Evolutionary conservation across 2,113 vertebrate genomes (phyloP).

Genomic region (Sylvietta virens): DNA sequence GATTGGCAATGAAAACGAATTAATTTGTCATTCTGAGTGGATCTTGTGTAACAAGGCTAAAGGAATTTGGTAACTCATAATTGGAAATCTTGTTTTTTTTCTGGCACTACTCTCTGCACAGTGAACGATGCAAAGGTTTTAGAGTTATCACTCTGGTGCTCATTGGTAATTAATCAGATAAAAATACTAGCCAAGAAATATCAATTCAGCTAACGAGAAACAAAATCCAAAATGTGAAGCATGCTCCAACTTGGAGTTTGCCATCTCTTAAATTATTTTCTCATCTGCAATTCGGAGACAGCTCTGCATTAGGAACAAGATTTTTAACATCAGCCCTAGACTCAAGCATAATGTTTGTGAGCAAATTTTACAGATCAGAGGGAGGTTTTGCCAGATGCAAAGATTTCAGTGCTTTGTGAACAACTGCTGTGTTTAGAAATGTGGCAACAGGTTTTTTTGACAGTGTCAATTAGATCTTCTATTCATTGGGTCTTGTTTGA

Average conservation of each 20-base stretch:
- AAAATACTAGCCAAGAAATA: slow-evolving; percentile 26
- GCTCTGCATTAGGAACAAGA: neutral
- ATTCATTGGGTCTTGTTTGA: neutral
- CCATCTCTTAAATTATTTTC: neutral
- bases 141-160: neutral
- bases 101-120: neutral
- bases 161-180: slow-evolving; percentile 2
- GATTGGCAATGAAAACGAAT: slow-evolving; percentile 50
- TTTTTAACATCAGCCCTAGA: neutral
- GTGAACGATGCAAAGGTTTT: neutral
- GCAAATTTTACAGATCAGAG: slow-evolving; percentile 19
- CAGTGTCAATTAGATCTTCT: slow-evolving; percentile 35
- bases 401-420: slow-evolving; percentile 9
- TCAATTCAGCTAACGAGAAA: neutral
- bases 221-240: neutral
- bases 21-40: slow-evolving; percentile 43
- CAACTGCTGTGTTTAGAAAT: slow-evolving; percentile 26
- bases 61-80: slow-evolving; percentile 34
- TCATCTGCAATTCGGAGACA: neutral
- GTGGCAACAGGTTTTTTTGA: slow-evolving; percentile 34
- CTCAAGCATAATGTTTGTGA: neutral
- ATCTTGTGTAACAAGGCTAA: slow-evolving; percentile 31
- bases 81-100: slow-evolving; percentile 21
- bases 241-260: neutral
- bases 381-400: neutral